Evolutionary conservation across 2,797 vertebrate genomes (phyloP).

Genomic region (Ara ararauna): DNA sequence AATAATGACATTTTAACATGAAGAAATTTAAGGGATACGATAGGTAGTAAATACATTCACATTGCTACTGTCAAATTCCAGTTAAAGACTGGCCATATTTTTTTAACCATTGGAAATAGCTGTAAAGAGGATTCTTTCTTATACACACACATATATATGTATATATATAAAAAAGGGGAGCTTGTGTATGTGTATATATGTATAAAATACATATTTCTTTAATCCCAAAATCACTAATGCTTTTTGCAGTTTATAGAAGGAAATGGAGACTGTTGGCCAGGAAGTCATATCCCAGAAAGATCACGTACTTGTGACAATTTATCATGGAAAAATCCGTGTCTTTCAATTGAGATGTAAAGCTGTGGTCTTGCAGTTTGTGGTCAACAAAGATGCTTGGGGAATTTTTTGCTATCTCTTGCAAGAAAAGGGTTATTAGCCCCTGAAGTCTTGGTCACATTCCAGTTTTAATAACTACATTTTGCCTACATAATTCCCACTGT

Average conservation of each 20-base stretch:
- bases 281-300: slow-evolving; percentile 50
- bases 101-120: neutral
- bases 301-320: slow-evolving; percentile 55
- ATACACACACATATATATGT: fast-evolving
- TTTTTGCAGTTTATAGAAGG: slow-evolving; percentile 27
- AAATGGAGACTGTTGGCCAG: slow-evolving; percentile 39
- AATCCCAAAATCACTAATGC: neutral
- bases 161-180: neutral
- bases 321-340: neutral
- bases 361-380: slow-evolving; percentile 46
- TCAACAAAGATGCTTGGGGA: slow-evolving; percentile 41
- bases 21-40: neutral
- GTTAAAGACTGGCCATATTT: neutral
- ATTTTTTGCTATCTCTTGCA: slow-evolving; percentile 52
- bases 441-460: slow-evolving; percentile 59
- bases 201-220: neutral
- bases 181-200: neutral
- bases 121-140: neutral
- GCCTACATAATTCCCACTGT: slow-evolving; percentile 50
- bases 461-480: slow-evolving; percentile 67
- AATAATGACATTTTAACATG: neutral
- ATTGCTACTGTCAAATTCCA: neutral
- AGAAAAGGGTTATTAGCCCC: slow-evolving; percentile 61
- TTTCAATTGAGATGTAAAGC: slow-evolving; percentile 58
- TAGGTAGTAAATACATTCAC: neutral